Base-by-base conservation (phyloP, 2,113 vertebrate genomes). In the Paracyprichromis sp. region DNA sequence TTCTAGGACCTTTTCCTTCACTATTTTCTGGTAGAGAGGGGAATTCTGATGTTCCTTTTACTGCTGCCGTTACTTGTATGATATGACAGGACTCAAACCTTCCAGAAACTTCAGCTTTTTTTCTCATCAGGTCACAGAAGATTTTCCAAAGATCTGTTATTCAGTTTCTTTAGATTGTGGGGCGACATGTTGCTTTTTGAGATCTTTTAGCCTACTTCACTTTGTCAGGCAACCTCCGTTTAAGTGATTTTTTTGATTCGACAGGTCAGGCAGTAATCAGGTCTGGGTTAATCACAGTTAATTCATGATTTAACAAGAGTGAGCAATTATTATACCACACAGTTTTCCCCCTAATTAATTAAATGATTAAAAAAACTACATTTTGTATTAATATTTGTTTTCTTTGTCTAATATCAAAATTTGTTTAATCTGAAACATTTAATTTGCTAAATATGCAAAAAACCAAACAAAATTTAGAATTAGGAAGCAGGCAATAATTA, bases 91-190 rank as follows among this genome's bases (percentile, higher is more conserved):
- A 34, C 6, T 34, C 31, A 36, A n/a, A n/a, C 9, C 59, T 36
- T 63, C 17, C 59, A 63, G 29, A 63, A 61, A 61, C 57, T 17
- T 61, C 57, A 19, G 29, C 57, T 34, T 63, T 63, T 63, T 7
- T 34, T 61, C 9, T 61, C 57, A 34, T 61, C 57, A 34, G 9
- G 57, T 3, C 16, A 61, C 59, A 63, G 16, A 9, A 17, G 29
- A 19, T 19, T 63, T 63, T 63, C 59, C 29, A 63, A 63, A 63
- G 29, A 31, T 34, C 59, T 63, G 59, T 63, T 63, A 34, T 34
- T 63, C 29, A 34, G 61, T 66, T 69, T 69, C 34, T 69, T 69
- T 69, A 40, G 63, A 69, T 69, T 69, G 34, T 40, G 19, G 63
- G 7, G 4, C 3, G 4, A 21, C 19, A 21, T 40, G 2, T 21